These are phyloP conservation scores for Sabatieria punctata DNA, from an alignment of 2,888 invertebrate genomes.

Conservation along the genomic window DNA sequence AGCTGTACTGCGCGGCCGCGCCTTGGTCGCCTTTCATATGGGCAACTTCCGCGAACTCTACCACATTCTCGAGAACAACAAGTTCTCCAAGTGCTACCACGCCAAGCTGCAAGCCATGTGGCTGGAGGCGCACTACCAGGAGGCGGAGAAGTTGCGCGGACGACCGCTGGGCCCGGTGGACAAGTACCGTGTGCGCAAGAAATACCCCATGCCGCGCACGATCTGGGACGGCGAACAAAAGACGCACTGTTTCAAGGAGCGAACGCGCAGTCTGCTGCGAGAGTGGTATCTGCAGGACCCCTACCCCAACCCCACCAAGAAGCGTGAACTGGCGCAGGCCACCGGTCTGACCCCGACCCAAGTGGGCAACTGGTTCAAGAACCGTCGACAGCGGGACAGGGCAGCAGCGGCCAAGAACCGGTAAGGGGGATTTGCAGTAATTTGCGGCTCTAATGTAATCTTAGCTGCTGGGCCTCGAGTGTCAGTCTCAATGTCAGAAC, in stretches of 20 bases:
- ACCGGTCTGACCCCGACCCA: slow-evolving; percentile 81
- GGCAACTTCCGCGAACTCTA: slow-evolving; percentile 75
- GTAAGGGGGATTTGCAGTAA: slow-evolving; percentile 29
- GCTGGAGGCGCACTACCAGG: slow-evolving; percentile 81
- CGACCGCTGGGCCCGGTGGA: slow-evolving; percentile 80
- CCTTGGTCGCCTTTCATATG: slow-evolving; percentile 73
- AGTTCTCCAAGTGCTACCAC: slow-evolving; percentile 72
- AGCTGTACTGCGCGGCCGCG: slow-evolving; percentile 64
- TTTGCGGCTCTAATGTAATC: too few relatives aligned
- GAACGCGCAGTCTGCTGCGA: slow-evolving; percentile 75
- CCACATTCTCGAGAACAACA: slow-evolving; percentile 68
- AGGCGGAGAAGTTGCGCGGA: slow-evolving; percentile 72
- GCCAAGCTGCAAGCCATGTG: slow-evolving; percentile 73
- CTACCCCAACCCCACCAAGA: slow-evolving; percentile 86
- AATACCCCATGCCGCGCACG: slow-evolving; percentile 73
- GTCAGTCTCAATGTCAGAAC: too few relatives aligned
- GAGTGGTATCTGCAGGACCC: slow-evolving; percentile 98
- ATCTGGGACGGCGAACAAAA: slow-evolving; percentile 94
- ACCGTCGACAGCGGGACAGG: slow-evolving; percentile 81
- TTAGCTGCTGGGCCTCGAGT: too few relatives aligned
- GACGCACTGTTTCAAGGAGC: slow-evolving; percentile 82
- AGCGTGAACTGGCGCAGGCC: slow-evolving; percentile 69
- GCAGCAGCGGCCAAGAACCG: slow-evolving; percentile 65
- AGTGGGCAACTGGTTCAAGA: slow-evolving; percentile 86
- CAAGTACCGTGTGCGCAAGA: slow-evolving; percentile 78